Evolutionary conservation across 2,113 vertebrate genomes (phyloP), one percentile per base, ranked within the genome.

Genomic region (Sander lucioperca): DNA sequence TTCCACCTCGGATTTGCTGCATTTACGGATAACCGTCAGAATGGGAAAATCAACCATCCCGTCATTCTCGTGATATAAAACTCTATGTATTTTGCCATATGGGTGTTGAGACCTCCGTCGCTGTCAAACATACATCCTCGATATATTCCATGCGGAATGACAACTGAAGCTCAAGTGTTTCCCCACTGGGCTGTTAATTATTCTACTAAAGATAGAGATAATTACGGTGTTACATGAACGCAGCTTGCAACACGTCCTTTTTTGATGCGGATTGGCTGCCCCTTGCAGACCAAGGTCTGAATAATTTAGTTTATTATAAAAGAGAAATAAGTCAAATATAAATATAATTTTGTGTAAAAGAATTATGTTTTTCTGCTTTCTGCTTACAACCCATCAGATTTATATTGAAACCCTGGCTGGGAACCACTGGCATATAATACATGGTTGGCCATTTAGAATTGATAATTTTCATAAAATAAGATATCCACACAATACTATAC

Each of bases 121-220:
- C 8, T 6, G 8, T 30, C 3, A 15, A 15, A 16, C 0, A 13
- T 3, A 51, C 1, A 48, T 6, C 3, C 2, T 5, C 2, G 0
- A 19, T 48, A 19, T 64, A 47, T 13, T 19, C 7, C 0, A 50
- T 1, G 3, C 1, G 3, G 6, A 6, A 30, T 23, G 3, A 56
- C 1, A 36, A 8, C 0, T 2, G 10, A 47, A 1, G 18, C 6
- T 8, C 0, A 67, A 43, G 18, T 2, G 30, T 58, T 57, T n/a
- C 43, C 12, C 15, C 2, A 2, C 9, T 27, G 1, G 1, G 4
- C 4, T 15, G 8, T 2, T 62, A 5, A 21, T 7, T 13, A 18
- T 23, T 15, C 25, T 12, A 23, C 23, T 0, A 36, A 0, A 12
- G 3, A 53, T 69, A 0, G 0, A 4, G 3, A 4, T 21, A 47